phyloP scores from a whole-genome alignment of 2,113 vertebrate species.

The Anguilla rostrata region DNA sequence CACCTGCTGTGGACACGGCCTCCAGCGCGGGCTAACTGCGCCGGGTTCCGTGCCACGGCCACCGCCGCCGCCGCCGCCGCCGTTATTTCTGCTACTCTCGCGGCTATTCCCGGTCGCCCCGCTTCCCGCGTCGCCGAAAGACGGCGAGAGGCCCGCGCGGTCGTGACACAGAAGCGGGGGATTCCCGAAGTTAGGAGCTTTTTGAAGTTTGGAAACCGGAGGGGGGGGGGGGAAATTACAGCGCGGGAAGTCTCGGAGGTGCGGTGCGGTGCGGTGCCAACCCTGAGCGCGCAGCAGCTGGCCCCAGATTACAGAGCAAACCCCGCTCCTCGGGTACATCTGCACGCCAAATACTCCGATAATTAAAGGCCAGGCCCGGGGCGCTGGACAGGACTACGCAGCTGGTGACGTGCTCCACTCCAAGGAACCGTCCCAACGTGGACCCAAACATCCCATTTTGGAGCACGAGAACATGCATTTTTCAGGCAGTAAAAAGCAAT shows the following conservation, averaged over 20 bases:
- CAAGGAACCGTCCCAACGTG: not conserved
- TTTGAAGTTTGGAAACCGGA: not conserved
- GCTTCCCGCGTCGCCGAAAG: not conserved
- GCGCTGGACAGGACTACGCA: slow-evolving; percentile 11
- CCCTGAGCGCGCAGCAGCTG: slow-evolving; percentile 14
- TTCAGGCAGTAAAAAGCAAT: not conserved
- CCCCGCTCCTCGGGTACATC: slow-evolving; percentile 9
- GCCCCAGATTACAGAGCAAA: slow-evolving; percentile 20
- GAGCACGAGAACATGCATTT: not conserved
- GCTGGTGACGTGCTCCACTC: not conserved
- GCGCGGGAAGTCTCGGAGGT: not conserved
- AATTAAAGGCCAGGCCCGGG: slow-evolving; percentile 22
- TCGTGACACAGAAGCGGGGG: not conserved
- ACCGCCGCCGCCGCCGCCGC: not conserved
- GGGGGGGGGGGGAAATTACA: not conserved
- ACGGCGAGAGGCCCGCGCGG: not conserved
- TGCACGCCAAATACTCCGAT: slow-evolving; percentile 6
- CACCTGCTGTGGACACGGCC: not conserved
- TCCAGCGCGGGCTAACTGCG: not conserved
- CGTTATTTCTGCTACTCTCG: not conserved
- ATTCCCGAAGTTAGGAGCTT: not conserved
- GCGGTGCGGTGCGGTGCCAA: not conserved
- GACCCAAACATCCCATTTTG: not conserved
- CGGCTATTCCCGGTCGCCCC: not conserved
- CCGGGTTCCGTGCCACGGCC: not conserved